phyloP scores from a whole-genome alignment of 2,888 invertebrate species.

The Baccha elongata region DNA sequence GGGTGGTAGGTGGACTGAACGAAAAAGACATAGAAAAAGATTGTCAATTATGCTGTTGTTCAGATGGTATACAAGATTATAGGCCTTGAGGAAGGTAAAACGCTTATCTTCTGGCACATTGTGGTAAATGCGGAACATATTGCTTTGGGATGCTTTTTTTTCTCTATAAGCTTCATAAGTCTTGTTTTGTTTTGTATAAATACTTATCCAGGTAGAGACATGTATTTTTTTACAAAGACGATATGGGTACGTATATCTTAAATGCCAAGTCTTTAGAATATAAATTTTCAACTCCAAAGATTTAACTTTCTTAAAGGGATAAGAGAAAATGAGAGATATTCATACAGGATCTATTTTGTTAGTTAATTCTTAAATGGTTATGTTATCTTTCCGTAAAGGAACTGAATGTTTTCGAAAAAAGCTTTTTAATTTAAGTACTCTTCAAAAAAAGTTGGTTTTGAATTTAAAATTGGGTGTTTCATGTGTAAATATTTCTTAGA shows the following conservation, averaged over 20 bases:
- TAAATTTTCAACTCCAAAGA: constrained; percentile 7
- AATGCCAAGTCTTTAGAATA: constrained; percentile 18
- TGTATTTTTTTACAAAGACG: neutral
- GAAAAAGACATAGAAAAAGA: constrained; percentile 16
- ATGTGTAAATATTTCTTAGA: neutral
- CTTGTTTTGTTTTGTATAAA: neutral
- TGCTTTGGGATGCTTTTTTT: constrained; percentile 26
- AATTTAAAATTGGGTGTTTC: neutral
- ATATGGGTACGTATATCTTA: constrained; percentile 1
- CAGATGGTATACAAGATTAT: constrained; percentile 29
- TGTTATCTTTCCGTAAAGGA: too few species aligned
- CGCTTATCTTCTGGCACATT: neutral
- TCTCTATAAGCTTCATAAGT: constrained; percentile 4
- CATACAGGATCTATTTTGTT: neutral
- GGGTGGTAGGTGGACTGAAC: constrained; percentile 1
- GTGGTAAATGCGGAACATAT: constrained; percentile 25
- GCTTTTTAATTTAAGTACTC: too few species aligned
- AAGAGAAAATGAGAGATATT: neutral
- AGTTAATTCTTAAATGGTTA: neutral
- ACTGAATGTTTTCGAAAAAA: too few species aligned
- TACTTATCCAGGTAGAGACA: neutral
- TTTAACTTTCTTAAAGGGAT: neutral
- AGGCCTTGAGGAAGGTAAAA: constrained; percentile 12
- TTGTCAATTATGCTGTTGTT: constrained; percentile 30
- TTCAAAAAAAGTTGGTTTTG: neutral